Evolutionary conservation across 2,888 invertebrate genomes (phyloP).

Genomic region (Tipula lateralis): DNA sequence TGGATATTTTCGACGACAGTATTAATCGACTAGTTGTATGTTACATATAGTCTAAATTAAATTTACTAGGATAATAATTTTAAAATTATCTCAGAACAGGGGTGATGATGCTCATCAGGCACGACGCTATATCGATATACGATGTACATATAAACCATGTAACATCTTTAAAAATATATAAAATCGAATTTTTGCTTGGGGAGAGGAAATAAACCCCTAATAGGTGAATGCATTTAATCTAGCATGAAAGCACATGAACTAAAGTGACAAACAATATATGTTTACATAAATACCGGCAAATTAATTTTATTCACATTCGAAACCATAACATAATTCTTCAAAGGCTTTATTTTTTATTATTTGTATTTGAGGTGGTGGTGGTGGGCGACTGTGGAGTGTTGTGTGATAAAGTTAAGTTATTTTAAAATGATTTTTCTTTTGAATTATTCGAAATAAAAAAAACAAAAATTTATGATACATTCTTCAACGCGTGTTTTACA

Average conservation of each 20-base stretch:
- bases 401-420: neutral
- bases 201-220: neutral
- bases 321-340: neutral
- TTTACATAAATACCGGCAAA: constrained; percentile 19
- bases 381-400: too few relatives aligned
- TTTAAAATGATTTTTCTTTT: neutral
- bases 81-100: neutral
- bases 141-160: neutral
- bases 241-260: neutral
- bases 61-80: neutral
- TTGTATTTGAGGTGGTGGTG: neutral
- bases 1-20: too few relatives aligned
- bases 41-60: too few relatives aligned
- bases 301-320: neutral
- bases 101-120: neutral
- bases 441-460: neutral
- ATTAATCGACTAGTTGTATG: too few relatives aligned
- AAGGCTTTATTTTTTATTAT: constrained; percentile 2
- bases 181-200: neutral
- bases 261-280: constrained; percentile 14
- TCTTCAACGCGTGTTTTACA: neutral
- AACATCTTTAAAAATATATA: neutral
- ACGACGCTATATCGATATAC: neutral
- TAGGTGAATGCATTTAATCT: constrained; percentile 24
- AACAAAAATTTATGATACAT: neutral